Evolutionary conservation across 2,797 vertebrate genomes (phyloP).

Genomic region (Poeciliopsis gracilis): DNA sequence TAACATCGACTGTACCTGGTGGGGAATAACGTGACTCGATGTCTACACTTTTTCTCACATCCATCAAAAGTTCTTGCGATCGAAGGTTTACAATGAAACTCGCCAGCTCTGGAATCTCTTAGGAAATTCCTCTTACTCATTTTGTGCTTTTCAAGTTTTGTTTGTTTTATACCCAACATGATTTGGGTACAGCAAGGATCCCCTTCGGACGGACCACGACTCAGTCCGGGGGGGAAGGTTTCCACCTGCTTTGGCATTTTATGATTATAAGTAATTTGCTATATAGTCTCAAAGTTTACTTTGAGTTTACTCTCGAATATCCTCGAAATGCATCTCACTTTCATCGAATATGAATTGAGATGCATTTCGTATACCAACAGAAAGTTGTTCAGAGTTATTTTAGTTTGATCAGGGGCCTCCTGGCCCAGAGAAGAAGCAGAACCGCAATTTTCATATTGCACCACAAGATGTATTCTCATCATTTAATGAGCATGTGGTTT

Average conservation of each 20-base stretch:
- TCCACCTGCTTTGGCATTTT: not conserved
- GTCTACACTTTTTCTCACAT: conserved; percentile 16
- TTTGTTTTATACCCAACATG: not conserved
- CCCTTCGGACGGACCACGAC: not conserved
- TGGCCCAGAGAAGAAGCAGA: not conserved
- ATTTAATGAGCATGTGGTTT: not conserved
- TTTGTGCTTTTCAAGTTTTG: not conserved
- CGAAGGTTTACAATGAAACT: conserved; percentile 16
- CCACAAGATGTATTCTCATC: not conserved
- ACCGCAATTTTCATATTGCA: not conserved
- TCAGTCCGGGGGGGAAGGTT: not conserved
- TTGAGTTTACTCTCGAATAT: not conserved
- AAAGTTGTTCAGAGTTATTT: not conserved
- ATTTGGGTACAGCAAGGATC: not conserved
- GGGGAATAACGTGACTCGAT: conserved; percentile 28
- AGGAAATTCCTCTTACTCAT: conserved; percentile 12
- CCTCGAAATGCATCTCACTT: not conserved
- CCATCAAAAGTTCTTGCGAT: conserved; percentile 34
- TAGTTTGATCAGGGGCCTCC: not conserved
- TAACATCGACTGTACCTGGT: conserved; percentile 3
- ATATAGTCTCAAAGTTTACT: not conserved
- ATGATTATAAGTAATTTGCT: not conserved
- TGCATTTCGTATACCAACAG: not conserved
- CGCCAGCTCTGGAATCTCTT: conserved; percentile 20
- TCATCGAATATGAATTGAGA: too few species aligned